These are phyloP conservation scores for Cantharis nigra DNA, from an alignment of 2,888 invertebrate species.

Conservation along the genomic window DNA sequence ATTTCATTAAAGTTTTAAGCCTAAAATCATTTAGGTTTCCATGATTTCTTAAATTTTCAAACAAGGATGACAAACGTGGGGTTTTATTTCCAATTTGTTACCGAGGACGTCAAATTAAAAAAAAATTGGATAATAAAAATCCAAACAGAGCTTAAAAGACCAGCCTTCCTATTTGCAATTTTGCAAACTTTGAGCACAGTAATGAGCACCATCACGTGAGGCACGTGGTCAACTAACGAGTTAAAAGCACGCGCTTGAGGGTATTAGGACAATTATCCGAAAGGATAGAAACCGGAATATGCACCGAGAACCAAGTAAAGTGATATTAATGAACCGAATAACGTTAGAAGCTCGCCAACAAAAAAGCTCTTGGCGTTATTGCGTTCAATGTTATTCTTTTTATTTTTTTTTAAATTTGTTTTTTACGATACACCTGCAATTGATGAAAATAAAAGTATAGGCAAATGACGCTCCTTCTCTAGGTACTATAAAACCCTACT, in stretches of 20 bases:
- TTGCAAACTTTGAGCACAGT: constrained; percentile 1
- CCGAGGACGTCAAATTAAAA: background rate
- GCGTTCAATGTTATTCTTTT: background rate
- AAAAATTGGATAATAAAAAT: background rate
- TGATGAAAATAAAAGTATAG: background rate
- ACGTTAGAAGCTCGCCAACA: constrained; percentile 8
- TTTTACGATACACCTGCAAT: background rate
- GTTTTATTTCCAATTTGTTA: background rate
- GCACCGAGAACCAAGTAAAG: constrained; percentile 10
- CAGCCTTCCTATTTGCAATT: background rate
- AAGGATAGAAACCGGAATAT: constrained; percentile 11
- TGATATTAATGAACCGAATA: constrained; percentile 23
- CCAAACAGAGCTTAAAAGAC: background rate
- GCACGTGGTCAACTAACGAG: constrained; percentile 15
- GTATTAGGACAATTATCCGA: constrained; percentile 10
- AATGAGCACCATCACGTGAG: constrained; percentile 17
- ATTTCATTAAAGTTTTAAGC: too few relatives aligned
- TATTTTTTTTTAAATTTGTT: background rate
- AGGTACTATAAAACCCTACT: too few relatives aligned
- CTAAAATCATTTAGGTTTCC: too few relatives aligned
- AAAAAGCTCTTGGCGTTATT: background rate
- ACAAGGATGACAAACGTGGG: background rate
- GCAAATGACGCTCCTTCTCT: too few relatives aligned
- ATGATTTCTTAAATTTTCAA: too few relatives aligned
- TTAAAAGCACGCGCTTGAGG: constrained; percentile 13